These are phyloP conservation scores for Zosterops lateralis DNA, from an alignment of 2,113 vertebrate genomes.

Conservation along the genomic window DNA sequence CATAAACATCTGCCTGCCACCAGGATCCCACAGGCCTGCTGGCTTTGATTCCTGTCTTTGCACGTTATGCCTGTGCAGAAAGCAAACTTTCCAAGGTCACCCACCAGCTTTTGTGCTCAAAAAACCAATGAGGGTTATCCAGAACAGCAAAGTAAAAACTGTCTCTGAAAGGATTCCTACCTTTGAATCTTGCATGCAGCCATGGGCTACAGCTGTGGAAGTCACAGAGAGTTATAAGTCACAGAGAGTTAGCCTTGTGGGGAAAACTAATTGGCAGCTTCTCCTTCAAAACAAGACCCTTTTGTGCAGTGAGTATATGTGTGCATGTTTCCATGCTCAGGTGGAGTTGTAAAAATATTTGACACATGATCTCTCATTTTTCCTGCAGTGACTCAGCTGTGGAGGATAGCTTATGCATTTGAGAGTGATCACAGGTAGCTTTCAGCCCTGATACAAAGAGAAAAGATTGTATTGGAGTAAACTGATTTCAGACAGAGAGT, in stretches of 20 bases:
- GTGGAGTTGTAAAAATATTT: not conserved
- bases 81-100: not conserved
- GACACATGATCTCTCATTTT: not conserved
- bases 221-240: not conserved
- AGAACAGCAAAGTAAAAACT: not conserved
- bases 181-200: not conserved
- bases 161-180: not conserved
- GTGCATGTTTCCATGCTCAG: not conserved
- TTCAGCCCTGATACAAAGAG: not conserved
- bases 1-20: not conserved
- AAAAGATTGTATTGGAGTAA: not conserved
- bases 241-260: not conserved
- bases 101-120: not conserved
- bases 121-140: not conserved
- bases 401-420: not conserved
- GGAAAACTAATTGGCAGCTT: not conserved
- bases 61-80: accelerated
- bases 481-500: not conserved
- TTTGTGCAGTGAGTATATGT: not conserved
- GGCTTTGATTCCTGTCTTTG: not conserved
- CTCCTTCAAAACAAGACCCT: not conserved
- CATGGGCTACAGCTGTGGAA: not conserved
- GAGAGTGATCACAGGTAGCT: not conserved
- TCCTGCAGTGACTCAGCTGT: not conserved
- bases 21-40: not conserved